phyloP scores from a whole-genome alignment of 2,113 vertebrate species.

The Cichladusa arquata region DNA sequence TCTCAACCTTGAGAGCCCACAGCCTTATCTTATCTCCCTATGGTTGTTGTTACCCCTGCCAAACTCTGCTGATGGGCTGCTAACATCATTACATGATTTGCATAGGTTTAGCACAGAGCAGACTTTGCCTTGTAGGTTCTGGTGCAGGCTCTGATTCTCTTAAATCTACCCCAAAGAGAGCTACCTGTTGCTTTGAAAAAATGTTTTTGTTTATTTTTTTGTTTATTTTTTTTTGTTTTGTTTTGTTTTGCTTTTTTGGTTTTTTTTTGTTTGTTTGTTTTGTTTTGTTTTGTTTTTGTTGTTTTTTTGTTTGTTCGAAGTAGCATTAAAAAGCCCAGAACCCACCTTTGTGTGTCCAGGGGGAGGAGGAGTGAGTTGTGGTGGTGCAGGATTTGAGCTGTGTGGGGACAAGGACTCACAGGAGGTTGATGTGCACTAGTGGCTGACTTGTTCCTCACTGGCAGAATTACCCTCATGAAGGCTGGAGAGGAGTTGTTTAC shows the following conservation, averaged over 20 bases:
- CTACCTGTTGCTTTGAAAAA: neutral
- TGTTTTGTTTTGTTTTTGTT: too few relatives aligned
- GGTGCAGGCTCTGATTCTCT: neutral
- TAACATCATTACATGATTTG: neutral
- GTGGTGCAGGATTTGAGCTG: neutral
- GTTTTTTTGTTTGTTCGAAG: neutral
- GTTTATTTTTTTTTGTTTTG: too few relatives aligned
- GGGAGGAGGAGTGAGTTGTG: neutral
- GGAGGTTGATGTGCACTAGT: neutral
- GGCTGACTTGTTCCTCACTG: neutral
- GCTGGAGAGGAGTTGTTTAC: neutral
- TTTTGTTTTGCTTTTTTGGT: too few relatives aligned
- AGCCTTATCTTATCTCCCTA: slow-evolving; percentile 29
- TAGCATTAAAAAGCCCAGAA: neutral
- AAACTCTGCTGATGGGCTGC: neutral
- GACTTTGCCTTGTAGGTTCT: neutral
- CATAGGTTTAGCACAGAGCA: neutral
- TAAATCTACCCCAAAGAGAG: neutral
- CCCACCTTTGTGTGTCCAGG: neutral
- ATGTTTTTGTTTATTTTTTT: too few relatives aligned
- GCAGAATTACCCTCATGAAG: neutral
- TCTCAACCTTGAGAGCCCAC: slow-evolving; percentile 8
- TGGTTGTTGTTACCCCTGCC: neutral
- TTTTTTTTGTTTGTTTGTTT: too few relatives aligned
- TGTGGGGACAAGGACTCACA: too few relatives aligned